phyloP scores from a whole-genome alignment of 2,888 invertebrate species.

The Meliscaeva auricollis region DNA sequence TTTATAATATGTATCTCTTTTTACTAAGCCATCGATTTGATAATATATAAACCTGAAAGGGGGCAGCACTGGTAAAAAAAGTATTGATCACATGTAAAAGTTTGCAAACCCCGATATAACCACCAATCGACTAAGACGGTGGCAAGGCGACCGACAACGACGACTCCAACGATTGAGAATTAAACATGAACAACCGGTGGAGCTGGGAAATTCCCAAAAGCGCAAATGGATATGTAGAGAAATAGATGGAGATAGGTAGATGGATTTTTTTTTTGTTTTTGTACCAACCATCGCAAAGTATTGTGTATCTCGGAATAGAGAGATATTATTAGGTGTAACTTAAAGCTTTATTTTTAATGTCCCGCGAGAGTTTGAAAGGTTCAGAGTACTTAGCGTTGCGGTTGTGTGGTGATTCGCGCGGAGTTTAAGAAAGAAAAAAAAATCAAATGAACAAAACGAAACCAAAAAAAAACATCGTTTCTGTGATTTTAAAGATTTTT shows the following conservation, averaged over 20 bases:
- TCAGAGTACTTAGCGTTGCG: slow-evolving; percentile 74
- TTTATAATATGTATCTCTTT: too few relatives aligned
- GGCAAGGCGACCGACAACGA: not conserved
- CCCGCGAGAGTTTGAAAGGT: slow-evolving; percentile 75
- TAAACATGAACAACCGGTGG: slow-evolving; percentile 74
- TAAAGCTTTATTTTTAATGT: slow-evolving; percentile 74
- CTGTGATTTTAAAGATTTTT: slow-evolving; percentile 41
- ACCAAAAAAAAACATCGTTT: slow-evolving; percentile 35
- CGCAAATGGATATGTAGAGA: slow-evolving; percentile 53
- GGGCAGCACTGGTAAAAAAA: not conserved
- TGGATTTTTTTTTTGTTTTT: slow-evolving; percentile 10
- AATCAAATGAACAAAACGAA: slow-evolving; percentile 10
- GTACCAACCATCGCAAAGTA: slow-evolving; percentile 16
- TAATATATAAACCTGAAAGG: not conserved
- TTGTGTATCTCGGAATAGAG: slow-evolving; percentile 39
- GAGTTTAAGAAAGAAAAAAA: slow-evolving; percentile 45
- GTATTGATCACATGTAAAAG: slow-evolving; percentile 58
- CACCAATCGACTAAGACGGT: not conserved
- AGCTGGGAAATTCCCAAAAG: slow-evolving; percentile 73
- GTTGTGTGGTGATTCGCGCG: slow-evolving; percentile 64
- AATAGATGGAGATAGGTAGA: slow-evolving; percentile 59
- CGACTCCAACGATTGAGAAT: slow-evolving; percentile 51
- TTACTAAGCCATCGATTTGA: too few relatives aligned
- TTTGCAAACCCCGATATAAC: slow-evolving; percentile 29
- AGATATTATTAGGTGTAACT: slow-evolving; percentile 75